Conservation (phyloP, 1,140 invertebrate genomes). For the Dendrolimus kikuchii region DNA sequence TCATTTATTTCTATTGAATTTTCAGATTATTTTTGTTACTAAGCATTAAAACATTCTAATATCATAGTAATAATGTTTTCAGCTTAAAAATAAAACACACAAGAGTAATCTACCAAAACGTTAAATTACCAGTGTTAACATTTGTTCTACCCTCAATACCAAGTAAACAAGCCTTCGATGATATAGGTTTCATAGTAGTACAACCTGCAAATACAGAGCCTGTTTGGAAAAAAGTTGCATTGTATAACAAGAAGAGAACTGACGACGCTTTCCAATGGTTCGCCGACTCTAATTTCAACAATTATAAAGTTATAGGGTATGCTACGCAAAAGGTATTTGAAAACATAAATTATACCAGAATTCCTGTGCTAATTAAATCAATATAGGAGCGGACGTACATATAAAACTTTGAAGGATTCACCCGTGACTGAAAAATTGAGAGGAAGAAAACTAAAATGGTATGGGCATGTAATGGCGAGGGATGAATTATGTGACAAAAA, state of each 20-base stretch:
- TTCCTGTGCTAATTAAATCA: too few species aligned
- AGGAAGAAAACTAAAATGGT: too few species aligned
- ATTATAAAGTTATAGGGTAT: constrained; percentile 37
- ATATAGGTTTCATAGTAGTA: constrained; percentile 41
- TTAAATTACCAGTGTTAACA: constrained; percentile 18
- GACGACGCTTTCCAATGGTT: constrained; percentile 37
- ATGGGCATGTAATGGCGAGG: too few species aligned
- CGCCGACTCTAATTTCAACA: constrained; percentile 10
- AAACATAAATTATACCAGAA: too few species aligned
- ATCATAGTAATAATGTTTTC: constrained; percentile 7
- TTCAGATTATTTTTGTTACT: background rate
- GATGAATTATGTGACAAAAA: too few species aligned
- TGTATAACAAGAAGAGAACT: constrained; percentile 25
- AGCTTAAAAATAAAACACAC: constrained; percentile 38
- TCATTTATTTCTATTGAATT: too few species aligned
- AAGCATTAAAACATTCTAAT: background rate
- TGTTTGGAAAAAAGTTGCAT: constrained; percentile 17
- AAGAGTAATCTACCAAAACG: constrained; percentile 26
- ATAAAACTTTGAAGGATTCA: too few species aligned
- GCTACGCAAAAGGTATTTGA: constrained; percentile 28
- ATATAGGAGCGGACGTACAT: too few species aligned
- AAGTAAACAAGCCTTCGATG: constrained; percentile 36
- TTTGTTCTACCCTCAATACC: constrained; percentile 31
- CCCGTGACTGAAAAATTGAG: too few species aligned
- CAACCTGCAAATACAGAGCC: constrained; percentile 8